A percentile compares a stretch with the other conserved stretches of the same genome.
Conservation (phyloP, 2,113 vertebrate genomes). For the Cyanocitta stelleri region DNA sequence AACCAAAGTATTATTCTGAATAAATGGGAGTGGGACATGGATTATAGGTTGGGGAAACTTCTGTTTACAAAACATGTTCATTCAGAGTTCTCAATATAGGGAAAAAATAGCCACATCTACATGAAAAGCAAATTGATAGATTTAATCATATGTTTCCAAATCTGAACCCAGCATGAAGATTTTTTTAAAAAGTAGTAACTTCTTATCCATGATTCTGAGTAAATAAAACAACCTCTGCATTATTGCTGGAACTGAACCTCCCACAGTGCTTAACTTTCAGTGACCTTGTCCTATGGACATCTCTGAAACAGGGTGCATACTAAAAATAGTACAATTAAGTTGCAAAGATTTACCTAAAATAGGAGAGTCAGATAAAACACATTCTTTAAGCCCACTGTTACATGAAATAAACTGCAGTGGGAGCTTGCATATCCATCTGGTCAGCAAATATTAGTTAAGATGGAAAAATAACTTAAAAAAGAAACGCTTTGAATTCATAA, state of each 20-base stretch:
- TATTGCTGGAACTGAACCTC: conserved; percentile 53
- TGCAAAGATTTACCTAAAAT: conserved; percentile 21
- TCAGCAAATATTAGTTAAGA: neutral
- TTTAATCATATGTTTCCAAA: conserved; percentile 65
- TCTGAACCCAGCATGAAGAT: neutral
- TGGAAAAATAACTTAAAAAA: neutral
- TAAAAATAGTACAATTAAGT: conserved; percentile 62
- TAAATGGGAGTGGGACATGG: neutral
- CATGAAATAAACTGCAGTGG: neutral
- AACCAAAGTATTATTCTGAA: conserved; percentile 48
- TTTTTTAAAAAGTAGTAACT: neutral
- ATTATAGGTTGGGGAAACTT: conserved; percentile 45
- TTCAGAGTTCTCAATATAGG: conserved; percentile 14
- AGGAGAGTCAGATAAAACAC: neutral
- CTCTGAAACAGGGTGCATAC: conserved; percentile 5
- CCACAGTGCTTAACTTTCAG: conserved; percentile 53
- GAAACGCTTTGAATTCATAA: neutral
- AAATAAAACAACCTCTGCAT: conserved; percentile 40
- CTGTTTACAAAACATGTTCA: conserved; percentile 41
- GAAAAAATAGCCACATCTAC: conserved; percentile 31
- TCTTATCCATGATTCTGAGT: neutral
- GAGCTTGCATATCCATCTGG: neutral
- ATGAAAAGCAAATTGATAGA: conserved; percentile 4
- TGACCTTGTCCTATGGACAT: conserved; percentile 48
- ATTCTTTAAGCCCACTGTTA: neutral